phyloP scores from a whole-genome alignment of 2,888 invertebrate species.

The Drosophila helvetica region DNA sequence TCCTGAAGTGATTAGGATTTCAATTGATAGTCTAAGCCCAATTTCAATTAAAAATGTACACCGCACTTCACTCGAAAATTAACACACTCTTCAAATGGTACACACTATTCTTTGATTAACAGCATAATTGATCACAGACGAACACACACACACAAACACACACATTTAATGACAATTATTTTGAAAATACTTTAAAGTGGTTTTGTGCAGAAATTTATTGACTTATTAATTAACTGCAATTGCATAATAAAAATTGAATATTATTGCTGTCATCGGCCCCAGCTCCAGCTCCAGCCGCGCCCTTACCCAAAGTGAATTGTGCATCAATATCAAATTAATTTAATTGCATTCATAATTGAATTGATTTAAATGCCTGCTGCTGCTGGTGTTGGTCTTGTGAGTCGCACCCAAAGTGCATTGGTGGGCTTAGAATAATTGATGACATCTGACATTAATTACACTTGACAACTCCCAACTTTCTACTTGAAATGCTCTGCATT shows the following conservation, averaged over 20 bases:
- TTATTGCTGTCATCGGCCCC: constrained; percentile 66
- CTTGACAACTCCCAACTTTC: constrained; percentile 24
- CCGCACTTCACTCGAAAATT: constrained; percentile 14
- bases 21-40: not conserved
- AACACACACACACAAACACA: constrained; percentile 15
- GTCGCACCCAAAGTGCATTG: constrained; percentile 15
- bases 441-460: constrained; percentile 73
- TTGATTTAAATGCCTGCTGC: constrained; percentile 72
- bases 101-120: constrained; percentile 41
- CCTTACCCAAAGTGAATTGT: constrained; percentile 26
- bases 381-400: not conserved
- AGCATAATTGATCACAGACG: constrained; percentile 49
- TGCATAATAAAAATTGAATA: constrained; percentile 68
- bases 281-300: not conserved
- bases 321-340: constrained; percentile 73
- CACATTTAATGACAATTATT: constrained; percentile 58
- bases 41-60: constrained; percentile 48
- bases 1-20: not conserved
- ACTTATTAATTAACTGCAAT: constrained; percentile 78
- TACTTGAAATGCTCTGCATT: constrained; percentile 52
- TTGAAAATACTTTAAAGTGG: constrained; percentile 66
- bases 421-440: constrained; percentile 75
- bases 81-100: constrained; percentile 27
- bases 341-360: constrained; percentile 78
- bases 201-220: constrained; percentile 62